phyloP scores from a whole-genome alignment of 53 echinoderm and acorn worm genomes.

The Stichopus horrens region DNA sequence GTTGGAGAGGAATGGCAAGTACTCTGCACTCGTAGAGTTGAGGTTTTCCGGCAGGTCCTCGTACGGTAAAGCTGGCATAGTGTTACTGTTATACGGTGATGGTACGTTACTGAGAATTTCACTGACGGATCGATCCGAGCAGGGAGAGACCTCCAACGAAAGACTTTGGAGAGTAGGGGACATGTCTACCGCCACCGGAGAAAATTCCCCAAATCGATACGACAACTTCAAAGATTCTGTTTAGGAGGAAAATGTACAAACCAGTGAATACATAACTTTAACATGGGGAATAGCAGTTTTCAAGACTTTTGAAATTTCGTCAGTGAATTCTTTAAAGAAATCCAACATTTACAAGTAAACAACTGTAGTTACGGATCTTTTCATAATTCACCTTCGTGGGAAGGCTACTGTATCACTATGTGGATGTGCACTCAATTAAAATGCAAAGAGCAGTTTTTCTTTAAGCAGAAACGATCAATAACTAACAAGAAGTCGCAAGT shows the following conservation, averaged over 20 bases:
- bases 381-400: no score
- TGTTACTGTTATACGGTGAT: constrained; percentile 26
- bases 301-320: no score
- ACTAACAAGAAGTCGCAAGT: no score
- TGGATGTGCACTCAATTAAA: no score
- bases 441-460: no score
- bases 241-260: neutral
- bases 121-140: constrained; percentile 41
- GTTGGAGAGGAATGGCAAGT: constrained; percentile 85
- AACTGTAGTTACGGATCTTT: no score
- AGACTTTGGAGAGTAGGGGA: constrained; percentile 16
- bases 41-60: constrained; percentile 57
- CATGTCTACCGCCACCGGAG: neutral
- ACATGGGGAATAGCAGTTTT: no score
- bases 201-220: constrained; percentile 7
- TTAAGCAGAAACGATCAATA: no score
- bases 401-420: no score
- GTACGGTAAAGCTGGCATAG: constrained; percentile 57
- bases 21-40: constrained; percentile 72
- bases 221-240: constrained; percentile 16
- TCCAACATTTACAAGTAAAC: no score
- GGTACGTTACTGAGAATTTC: constrained; percentile 33
- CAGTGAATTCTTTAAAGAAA: no score
- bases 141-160: constrained; percentile 21
- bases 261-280: no score